These are phyloP conservation scores for Lacerta viridis DNA, from an alignment of 2,797 vertebrate genomes.

Conservation along the genomic window DNA sequence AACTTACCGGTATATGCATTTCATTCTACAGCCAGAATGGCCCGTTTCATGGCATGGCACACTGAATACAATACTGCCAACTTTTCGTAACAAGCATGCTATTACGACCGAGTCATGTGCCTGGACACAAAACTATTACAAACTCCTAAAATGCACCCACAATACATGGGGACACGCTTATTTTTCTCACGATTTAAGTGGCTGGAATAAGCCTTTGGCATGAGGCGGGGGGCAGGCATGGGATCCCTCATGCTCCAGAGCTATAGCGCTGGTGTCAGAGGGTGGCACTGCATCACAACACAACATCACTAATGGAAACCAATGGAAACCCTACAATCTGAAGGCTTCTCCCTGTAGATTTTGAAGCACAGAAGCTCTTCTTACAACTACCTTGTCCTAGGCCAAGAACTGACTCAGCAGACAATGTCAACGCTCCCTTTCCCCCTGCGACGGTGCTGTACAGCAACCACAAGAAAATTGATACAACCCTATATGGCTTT, in stretches of 20 bases:
- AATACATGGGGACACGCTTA: background rate
- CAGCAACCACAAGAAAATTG: background rate
- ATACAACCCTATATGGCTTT: conserved; percentile 21
- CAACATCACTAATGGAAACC: background rate
- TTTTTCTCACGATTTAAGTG: background rate
- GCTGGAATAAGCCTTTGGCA: background rate
- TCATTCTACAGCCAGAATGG: background rate
- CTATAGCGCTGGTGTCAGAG: background rate
- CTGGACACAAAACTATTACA: background rate
- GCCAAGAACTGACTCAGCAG: conserved; percentile 1
- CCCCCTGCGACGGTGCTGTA: background rate
- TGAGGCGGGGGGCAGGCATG: background rate
- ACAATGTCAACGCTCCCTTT: background rate
- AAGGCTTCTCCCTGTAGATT: background rate
- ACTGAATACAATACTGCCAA: background rate
- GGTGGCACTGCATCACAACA: background rate
- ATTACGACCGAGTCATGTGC: rapidly evolving
- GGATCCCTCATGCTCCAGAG: background rate
- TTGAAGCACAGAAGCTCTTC: background rate
- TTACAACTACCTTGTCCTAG: background rate
- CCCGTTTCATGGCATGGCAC: background rate
- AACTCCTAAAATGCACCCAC: background rate
- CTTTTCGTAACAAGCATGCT: background rate
- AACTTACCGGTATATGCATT: background rate
- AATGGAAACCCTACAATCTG: background rate